Base-by-base conservation (phyloP, 2,113 vertebrate species). In the Neolamprologus sp. region DNA sequence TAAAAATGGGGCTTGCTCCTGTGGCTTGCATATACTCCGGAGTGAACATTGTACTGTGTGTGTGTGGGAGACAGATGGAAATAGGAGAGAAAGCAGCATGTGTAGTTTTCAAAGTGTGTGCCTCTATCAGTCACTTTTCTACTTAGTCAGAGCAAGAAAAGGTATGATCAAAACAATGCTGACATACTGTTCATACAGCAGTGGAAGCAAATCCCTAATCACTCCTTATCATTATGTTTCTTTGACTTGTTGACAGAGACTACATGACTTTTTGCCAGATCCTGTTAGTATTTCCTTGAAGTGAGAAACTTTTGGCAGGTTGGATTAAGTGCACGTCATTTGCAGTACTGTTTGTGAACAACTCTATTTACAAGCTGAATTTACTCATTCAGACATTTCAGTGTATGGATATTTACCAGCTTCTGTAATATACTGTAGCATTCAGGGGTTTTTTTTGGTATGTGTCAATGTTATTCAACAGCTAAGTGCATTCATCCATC, bases 1-100 rank as follows among this genome's bases (percentile, higher is more conserved):
- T 89, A 88, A 92, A 90, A 84, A 88, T 71, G 51, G 37, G 80
- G 51, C 79, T 68, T 11, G 68, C 81, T 86, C 85, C 85, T 19
- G 83, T 68, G 63, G 79, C 82, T 89, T 60, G 37, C 51, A 33
- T 85, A 40, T 83, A 88, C 80, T 87, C 37, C 6, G 1, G 17
- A 37, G 28, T 51, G 51, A 71, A 79, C 49, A 23, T 19, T 71
- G 42, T 7, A 45, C 68, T 28, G 6, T 28, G 23, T 81, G 31
- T 60, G 49, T 17, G 26, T 31, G 17, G 17, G 42, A 57, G 42
- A 86, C 60, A 65, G n/a, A 54, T 16, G 28, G 42, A 4, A 23
- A 28, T 13, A 65, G 14, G 26, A 33, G 10, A 53, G 11, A 51
- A 33, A 60, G n/a, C 45, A 12, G 10, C 10, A 10, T 21, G 23